Conservation (phyloP, 2,113 vertebrate genomes). For the Xiphorhynchus elegans region DNA sequence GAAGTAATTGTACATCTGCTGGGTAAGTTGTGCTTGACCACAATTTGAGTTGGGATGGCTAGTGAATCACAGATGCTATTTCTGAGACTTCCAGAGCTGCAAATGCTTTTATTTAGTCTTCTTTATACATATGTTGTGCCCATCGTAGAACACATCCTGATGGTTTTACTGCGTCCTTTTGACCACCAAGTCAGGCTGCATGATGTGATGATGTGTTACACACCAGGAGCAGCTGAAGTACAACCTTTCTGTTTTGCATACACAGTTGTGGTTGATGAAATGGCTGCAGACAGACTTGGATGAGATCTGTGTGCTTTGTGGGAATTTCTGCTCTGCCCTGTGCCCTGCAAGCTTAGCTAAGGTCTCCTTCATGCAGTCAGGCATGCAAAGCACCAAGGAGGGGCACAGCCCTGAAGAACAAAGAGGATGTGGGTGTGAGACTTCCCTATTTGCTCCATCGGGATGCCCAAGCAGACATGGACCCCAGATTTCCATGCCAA, state of each 20-base stretch:
- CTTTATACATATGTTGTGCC: background rate
- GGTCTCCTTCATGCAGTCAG: background rate
- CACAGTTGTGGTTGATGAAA: background rate
- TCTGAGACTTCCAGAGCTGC: background rate
- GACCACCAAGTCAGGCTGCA: background rate
- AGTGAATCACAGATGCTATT: background rate
- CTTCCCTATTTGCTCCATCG: background rate
- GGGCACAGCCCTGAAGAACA: background rate
- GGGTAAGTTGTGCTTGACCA: background rate
- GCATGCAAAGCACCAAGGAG: background rate
- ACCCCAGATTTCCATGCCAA: background rate
- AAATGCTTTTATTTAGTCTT: background rate
- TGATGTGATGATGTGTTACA: background rate
- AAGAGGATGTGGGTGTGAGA: rapidly evolving
- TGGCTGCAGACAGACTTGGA: background rate
- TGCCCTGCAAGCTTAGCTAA: background rate
- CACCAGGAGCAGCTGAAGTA: background rate
- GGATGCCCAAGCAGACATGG: background rate
- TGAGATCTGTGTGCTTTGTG: background rate
- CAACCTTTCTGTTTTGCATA: background rate
- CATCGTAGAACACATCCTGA: background rate
- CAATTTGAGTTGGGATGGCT: background rate
- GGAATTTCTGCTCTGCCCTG: background rate
- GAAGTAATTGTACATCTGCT: background rate
- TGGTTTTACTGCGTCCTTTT: background rate